Percentiles rank a stretch among this genome's conserved stretches.
phyloP scores from a whole-genome alignment of 37 sponge, comb jelly and placozoan species.

The Beroe forskalii region DNA sequence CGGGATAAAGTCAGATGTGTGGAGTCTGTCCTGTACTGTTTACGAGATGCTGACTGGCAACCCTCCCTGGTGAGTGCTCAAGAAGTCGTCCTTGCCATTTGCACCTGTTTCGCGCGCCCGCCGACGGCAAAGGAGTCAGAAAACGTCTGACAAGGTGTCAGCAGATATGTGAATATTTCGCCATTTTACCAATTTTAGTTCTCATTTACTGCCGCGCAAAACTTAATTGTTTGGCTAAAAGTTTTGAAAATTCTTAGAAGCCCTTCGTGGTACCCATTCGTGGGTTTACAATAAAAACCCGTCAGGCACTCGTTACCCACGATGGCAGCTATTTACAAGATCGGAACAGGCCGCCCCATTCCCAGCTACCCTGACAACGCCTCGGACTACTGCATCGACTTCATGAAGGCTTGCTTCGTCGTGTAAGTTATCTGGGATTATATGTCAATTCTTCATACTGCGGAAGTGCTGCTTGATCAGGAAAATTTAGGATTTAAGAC shows the following conservation, averaged over 20 bases:
- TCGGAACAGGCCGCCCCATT: conserved; percentile 9
- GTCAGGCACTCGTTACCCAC: conserved; percentile 41
- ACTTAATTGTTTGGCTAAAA: too few species aligned
- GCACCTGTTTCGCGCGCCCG: neutral
- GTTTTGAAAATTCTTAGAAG: too few species aligned
- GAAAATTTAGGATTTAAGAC: too few species aligned
- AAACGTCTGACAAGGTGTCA: too few species aligned
- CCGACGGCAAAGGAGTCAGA: neutral
- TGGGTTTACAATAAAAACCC: too few species aligned
- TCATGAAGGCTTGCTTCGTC: conserved; percentile 63
- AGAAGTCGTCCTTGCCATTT: neutral
- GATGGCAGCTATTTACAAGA: conserved; percentile 64
- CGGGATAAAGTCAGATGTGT: conserved; percentile 61
- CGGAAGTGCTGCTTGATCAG: too few species aligned
- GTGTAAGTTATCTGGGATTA: too few species aligned
- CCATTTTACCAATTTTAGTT: too few species aligned
- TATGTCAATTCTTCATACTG: too few species aligned
- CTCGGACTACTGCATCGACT: conserved; percentile 60
- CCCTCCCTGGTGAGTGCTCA: conserved; percentile 34
- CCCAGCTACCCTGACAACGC: conserved; percentile 63
- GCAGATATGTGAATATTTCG: too few species aligned
- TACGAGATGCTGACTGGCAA: conserved; percentile 61
- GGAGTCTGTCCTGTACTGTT: conserved; percentile 64
- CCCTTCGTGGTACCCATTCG: too few species aligned
- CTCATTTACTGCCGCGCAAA: too few species aligned